These are phyloP conservation scores for Actenoides lindsayi DNA, from an alignment of 2,113 vertebrate species.

Conservation along the genomic window DNA sequence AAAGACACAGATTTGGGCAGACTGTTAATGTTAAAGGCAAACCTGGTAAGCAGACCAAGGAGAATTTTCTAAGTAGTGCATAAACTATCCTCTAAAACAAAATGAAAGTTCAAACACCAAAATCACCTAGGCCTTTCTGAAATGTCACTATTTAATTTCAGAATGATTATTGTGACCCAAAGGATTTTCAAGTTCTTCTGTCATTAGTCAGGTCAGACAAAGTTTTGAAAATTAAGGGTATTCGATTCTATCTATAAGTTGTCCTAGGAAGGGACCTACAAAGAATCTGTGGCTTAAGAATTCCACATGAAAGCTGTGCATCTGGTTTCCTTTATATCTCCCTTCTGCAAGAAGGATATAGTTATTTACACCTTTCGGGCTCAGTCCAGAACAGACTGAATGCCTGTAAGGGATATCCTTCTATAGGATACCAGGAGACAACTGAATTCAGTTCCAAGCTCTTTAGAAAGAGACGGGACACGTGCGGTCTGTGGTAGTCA, in stretches of 20 bases:
- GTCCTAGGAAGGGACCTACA: not conserved
- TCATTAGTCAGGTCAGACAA: not conserved
- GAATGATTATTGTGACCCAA: not conserved
- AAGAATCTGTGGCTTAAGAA: not conserved
- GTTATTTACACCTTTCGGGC: not conserved
- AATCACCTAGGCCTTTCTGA: not conserved
- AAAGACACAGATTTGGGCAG: not conserved
- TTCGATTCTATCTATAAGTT: not conserved
- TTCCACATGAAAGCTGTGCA: not conserved
- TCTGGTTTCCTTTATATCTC: not conserved
- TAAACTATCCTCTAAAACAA: not conserved
- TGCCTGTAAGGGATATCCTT: not conserved
- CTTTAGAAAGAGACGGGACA: not conserved
- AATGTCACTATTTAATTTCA: not conserved
- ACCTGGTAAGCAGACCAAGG: not conserved
- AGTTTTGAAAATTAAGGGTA: not conserved
- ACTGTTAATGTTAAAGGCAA: not conserved
- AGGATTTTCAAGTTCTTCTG: not conserved
- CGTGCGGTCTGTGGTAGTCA: fast-evolving
- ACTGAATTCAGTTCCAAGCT: not conserved
- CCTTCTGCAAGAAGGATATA: not conserved
- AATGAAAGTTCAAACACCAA: not conserved
- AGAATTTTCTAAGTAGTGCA: not conserved
- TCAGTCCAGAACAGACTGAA: not conserved
- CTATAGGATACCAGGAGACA: not conserved